Evolutionary conservation across 2,797 vertebrate species (phyloP).

Genomic region (Ambastaia sidthimunki): DNA sequence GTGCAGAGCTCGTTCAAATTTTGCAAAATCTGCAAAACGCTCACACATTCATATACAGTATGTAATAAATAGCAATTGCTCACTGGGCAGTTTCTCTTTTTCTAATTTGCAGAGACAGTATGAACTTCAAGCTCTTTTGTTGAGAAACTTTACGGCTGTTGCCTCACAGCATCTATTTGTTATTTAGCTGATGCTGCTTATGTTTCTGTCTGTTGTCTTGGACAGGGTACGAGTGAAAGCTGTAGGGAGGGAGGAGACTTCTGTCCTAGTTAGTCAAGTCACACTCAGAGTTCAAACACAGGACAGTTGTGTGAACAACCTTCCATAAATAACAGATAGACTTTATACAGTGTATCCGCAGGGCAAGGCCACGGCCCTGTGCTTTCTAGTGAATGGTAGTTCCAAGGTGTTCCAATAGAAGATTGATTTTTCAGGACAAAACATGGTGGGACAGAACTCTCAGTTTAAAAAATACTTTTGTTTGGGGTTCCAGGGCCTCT

Average conservation of each 20-base stretch:
- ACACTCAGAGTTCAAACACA: conserved; percentile 42
- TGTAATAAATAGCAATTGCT: conserved; percentile 34
- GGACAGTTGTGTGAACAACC: conserved; percentile 49
- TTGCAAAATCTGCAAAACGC: conserved; percentile 23
- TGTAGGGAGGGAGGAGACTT: conserved; percentile 41
- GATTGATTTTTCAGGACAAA: conserved; percentile 4
- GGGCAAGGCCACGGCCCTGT: conserved; percentile 61
- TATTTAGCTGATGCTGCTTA: conserved; percentile 38
- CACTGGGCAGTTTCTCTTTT: conserved; percentile 7
- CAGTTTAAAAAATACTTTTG: background rate
- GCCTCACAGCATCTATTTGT: background rate
- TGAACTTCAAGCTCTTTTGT: conserved; percentile 12
- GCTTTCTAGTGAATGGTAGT: conserved; percentile 63
- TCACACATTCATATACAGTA: background rate
- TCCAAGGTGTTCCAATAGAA: conserved; percentile 26
- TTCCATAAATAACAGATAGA: conserved; percentile 64
- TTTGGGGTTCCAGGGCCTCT: conserved; percentile 67
- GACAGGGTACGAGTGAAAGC: conserved; percentile 30
- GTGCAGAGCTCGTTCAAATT: conserved; percentile 30
- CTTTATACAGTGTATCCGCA: conserved; percentile 71
- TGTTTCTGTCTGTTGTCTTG: conserved; percentile 36
- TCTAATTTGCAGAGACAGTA: conserved; percentile 36
- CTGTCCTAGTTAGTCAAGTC: conserved; percentile 52
- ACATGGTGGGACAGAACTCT: background rate
- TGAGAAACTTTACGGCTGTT: conserved; percentile 15